Evolutionary conservation across 2,113 vertebrate genomes (phyloP).

Genomic region (Myanophis thanlyinensis): DNA sequence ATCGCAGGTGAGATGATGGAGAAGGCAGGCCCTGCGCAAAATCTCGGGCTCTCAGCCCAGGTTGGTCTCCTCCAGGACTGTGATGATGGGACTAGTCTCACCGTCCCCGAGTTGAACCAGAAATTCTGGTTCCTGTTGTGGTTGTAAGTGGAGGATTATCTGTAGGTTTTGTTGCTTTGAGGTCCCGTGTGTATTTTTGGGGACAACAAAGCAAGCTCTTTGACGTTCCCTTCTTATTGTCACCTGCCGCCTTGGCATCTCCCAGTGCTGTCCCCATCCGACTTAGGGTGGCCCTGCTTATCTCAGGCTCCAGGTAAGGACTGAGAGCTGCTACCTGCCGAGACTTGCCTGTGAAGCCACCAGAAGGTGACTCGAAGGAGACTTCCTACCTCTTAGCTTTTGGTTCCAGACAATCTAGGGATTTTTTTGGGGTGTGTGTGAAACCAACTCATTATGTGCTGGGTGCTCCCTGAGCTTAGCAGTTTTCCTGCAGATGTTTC

Average conservation of each 20-base stretch:
- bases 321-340: background rate
- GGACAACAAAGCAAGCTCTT: background rate
- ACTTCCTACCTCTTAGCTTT: background rate
- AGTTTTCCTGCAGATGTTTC: background rate
- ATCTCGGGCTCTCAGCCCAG: background rate
- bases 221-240: background rate
- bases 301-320: background rate
- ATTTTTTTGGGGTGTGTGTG: background rate
- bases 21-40: background rate
- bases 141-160: background rate
- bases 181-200: background rate
- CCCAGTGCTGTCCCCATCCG: background rate
- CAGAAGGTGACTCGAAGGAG: background rate
- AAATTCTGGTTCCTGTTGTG: background rate
- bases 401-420: background rate
- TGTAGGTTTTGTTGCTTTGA: background rate
- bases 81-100: background rate
- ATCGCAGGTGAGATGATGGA: conserved; percentile 75
- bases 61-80: background rate
- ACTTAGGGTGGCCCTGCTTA: background rate
- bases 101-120: background rate
- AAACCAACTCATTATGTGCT: rapidly evolving
- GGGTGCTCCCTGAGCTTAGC: background rate
- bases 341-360: background rate
- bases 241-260: background rate